Evolutionary conservation across 2,797 vertebrate genomes (phyloP).

Genomic region (Scolopax bukidnonensis): DNA sequence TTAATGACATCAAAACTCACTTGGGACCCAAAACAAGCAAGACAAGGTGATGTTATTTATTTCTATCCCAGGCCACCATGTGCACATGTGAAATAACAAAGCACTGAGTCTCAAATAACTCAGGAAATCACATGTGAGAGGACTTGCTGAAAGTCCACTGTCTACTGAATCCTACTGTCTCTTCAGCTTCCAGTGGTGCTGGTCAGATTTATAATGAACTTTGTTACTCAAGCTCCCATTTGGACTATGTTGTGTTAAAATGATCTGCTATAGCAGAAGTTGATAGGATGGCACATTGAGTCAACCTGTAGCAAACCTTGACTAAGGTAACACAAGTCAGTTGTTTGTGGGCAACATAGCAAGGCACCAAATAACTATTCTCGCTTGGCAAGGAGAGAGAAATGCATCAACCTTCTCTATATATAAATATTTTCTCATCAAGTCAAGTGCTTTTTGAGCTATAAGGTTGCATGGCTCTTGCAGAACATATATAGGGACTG

Average conservation of each 20-base stretch:
- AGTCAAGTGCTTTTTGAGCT: neutral
- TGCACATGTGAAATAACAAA: neutral
- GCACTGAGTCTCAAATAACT: neutral
- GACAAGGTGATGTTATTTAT: neutral
- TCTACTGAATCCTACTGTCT: neutral
- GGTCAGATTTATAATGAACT: neutral
- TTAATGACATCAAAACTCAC: neutral
- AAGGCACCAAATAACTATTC: neutral
- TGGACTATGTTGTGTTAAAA: neutral
- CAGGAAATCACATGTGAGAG: neutral
- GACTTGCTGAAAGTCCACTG: neutral
- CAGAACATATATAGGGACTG: neutral
- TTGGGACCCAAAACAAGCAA: neutral
- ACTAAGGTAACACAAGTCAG: neutral
- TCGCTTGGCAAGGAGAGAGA: neutral
- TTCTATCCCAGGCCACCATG: neutral
- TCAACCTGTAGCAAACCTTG: neutral
- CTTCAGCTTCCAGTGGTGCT: neutral
- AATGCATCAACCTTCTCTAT: neutral
- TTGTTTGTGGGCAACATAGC: neutral
- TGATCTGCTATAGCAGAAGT: neutral
- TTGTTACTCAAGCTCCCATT: neutral
- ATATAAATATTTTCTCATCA: neutral
- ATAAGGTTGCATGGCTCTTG: neutral
- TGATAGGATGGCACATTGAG: neutral